phyloP scores from a whole-genome alignment of 2,113 vertebrate species.

The Hylia prasina region DNA sequence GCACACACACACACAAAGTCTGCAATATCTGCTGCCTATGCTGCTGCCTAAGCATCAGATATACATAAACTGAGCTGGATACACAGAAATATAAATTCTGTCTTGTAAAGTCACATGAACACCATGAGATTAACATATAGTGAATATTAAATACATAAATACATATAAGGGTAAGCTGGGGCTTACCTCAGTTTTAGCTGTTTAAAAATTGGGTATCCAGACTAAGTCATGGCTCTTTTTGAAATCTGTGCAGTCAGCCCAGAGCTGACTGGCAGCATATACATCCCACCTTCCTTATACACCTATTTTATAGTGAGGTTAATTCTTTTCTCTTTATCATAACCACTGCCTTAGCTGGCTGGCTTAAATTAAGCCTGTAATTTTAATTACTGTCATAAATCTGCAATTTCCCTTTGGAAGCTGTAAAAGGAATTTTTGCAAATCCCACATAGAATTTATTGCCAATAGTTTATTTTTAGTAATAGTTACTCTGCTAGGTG shows the following conservation, averaged over 20 bases:
- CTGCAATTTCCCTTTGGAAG: not conserved
- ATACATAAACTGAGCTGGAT: not conserved
- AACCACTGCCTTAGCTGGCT: not conserved
- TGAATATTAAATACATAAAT: not conserved
- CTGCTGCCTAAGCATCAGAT: not conserved
- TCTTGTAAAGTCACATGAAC: not conserved
- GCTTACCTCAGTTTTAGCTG: not conserved
- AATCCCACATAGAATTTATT: not conserved
- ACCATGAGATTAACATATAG: not conserved
- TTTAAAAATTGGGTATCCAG: not conserved
- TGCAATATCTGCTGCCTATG: not conserved
- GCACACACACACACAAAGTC: too few relatives aligned
- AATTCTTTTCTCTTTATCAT: not conserved
- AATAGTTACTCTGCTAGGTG: not conserved
- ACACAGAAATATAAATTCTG: not conserved
- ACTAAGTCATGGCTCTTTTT: not conserved
- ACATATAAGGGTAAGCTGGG: not conserved
- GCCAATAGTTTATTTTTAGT: not conserved
- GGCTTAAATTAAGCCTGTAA: not conserved
- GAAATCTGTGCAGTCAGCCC: not conserved
- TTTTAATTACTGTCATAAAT: slow-evolving; percentile 14
- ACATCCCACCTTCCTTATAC: not conserved
- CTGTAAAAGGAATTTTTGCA: not conserved
- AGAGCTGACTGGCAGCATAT: not conserved
- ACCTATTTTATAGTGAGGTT: not conserved